These are phyloP conservation scores for Ceratitis capitata DNA, from an alignment of 1,140 invertebrate species.

Conservation along the genomic window DNA sequence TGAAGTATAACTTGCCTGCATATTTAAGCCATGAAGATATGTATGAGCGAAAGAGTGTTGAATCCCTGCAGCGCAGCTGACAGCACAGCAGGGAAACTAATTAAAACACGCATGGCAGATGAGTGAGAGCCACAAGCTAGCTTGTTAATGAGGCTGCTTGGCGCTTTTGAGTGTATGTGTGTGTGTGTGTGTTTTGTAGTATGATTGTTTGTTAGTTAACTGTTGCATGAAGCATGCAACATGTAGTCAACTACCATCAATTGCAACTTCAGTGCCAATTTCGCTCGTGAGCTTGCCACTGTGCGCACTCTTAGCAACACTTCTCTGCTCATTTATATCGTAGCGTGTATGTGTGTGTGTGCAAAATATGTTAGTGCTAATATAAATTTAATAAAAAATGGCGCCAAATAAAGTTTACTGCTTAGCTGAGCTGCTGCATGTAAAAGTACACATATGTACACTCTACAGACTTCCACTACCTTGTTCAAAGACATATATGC, in stretches of 20 bases:
- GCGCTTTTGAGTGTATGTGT: not conserved
- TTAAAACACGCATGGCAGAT: not conserved
- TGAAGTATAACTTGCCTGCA: not conserved
- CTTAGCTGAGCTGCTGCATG: not conserved
- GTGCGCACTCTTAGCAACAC: too few relatives aligned
- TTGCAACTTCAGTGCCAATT: constrained; percentile 1
- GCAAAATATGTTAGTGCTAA: not conserved
- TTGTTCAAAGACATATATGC: not conserved
- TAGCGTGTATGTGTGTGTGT: not conserved
- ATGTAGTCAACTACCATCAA: not conserved
- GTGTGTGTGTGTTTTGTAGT: not conserved
- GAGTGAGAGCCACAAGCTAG: not conserved
- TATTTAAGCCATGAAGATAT: not conserved
- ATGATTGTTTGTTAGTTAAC: not conserved
- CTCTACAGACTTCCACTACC: not conserved
- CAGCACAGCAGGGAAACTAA: not conserved
- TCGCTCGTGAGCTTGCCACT: too few relatives aligned
- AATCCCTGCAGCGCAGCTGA: not conserved
- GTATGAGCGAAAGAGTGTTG: not conserved
- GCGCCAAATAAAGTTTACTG: not conserved
- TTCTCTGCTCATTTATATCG: not conserved
- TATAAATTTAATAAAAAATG: constrained; percentile 24
- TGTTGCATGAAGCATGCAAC: constrained; percentile 5
- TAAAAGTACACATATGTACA: not conserved
- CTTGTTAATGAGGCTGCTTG: not conserved